Base-by-base conservation (phyloP, 2,888 invertebrate species). In the Automeris io region DNA sequence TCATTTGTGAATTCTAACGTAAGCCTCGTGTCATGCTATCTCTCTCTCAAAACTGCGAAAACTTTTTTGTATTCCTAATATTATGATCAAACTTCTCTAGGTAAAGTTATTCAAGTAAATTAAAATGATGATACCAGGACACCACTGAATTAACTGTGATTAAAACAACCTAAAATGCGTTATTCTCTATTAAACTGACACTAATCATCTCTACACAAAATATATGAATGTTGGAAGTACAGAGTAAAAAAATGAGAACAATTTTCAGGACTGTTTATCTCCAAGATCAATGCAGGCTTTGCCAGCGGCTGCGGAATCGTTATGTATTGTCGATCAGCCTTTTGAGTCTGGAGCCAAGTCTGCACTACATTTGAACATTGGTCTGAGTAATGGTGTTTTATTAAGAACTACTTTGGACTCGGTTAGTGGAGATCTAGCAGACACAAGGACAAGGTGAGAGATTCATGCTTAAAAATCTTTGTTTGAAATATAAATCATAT, bases 201-300 rank as follows among this genome's bases (percentile, higher is more conserved):
- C 16, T 3, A 36, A 16, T 1, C 3, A 9, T 5, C 5, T 2
- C 6, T 8, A 1, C 13, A 21, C 33, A 18, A 18, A 33, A 18
- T 31, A 24, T 11, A 8, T 24, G 3, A 13, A 12, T 21, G 5
- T 13, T 21, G n/a, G 16, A n/a, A 18, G 21, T 3, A 5, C 4
- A 23, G n/a, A 33, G 7, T 31, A 7, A 24, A 24, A 9, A 35
- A 42, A 1, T 11, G 29, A 26, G 39, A 25, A 21, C n/a, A 2
- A 2, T 22, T 70, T 70, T 26, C 64, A 93, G 90, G 98, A 99
- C 75, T 99, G 98, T 70, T 78, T 99, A 36, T 93, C 97, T 0
- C 96, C 97, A 1, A 90, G 99, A 39, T 97, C 97, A 33, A 97
- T 98, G 95, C 98, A 99, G 85, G 96, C 96, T 0, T 76, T 99